Evolutionary conservation across 1,140 invertebrate species (phyloP).

Genomic region (Zophobas atratus): DNA sequence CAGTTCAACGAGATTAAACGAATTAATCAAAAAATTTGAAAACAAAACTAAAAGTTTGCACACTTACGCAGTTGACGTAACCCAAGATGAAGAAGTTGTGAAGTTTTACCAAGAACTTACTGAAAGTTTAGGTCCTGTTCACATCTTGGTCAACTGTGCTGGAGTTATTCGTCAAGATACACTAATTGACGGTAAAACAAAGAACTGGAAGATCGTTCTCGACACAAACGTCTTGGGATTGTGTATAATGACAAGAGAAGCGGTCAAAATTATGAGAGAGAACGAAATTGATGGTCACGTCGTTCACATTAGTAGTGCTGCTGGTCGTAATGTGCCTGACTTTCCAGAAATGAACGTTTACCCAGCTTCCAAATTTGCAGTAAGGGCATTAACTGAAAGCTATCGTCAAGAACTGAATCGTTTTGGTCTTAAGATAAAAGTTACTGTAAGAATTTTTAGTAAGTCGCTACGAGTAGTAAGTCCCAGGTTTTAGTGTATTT

Average conservation of each 20-base stretch:
- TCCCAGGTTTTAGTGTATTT: slow-evolving; percentile 68
- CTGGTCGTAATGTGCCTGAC: slow-evolving; percentile 53
- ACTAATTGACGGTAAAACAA: slow-evolving; percentile 54
- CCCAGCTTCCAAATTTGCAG: slow-evolving; percentile 74
- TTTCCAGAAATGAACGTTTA: slow-evolving; percentile 69
- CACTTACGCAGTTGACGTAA: slow-evolving; percentile 62
- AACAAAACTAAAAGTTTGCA: slow-evolving; percentile 45
- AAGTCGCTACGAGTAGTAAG: background rate
- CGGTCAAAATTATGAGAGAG: slow-evolving; percentile 68
- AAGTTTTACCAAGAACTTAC: slow-evolving; percentile 75
- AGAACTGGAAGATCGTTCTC: slow-evolving; percentile 63
- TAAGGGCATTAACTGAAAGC: slow-evolving; percentile 74
- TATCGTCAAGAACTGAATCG: slow-evolving; percentile 70
- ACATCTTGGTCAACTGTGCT: slow-evolving; percentile 80
- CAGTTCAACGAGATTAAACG: slow-evolving; percentile 45
- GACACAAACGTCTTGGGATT: slow-evolving; percentile 74
- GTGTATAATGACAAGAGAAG: slow-evolving; percentile 72
- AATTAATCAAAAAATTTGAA: slow-evolving; percentile 29
- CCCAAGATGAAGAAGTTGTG: slow-evolving; percentile 73
- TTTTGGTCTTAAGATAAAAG: slow-evolving; percentile 67
- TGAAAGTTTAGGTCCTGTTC: slow-evolving; percentile 73
- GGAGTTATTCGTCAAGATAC: slow-evolving; percentile 64
- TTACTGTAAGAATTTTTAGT: slow-evolving; percentile 50
- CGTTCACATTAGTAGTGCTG: slow-evolving; percentile 51
- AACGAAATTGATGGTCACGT: slow-evolving; percentile 53